phyloP scores from a whole-genome alignment of 2,888 invertebrate species.

The Coleophora deauratella region DNA sequence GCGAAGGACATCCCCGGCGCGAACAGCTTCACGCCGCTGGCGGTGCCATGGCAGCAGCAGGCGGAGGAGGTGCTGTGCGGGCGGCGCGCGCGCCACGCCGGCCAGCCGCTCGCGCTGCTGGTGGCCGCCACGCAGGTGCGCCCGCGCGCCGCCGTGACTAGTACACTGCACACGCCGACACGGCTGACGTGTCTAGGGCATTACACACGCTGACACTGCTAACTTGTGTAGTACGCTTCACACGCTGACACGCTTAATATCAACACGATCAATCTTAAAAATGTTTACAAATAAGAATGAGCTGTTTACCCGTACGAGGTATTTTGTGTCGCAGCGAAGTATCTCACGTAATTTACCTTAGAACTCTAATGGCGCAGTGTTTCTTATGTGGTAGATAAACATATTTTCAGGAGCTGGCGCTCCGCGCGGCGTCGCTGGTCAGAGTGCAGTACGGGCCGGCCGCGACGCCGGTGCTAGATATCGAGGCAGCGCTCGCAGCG shows the following conservation, averaged over 20 bases:
- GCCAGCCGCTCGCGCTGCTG: conserved; percentile 84
- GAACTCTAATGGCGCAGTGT: too few species aligned
- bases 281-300: not conserved
- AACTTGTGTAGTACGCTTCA: conserved; percentile 13
- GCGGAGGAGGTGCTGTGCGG: conserved; percentile 71
- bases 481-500: not conserved
- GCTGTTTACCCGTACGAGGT: not conserved
- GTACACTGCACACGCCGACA: conserved; percentile 40
- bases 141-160: conserved; percentile 62
- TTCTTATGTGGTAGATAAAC: too few species aligned
- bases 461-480: not conserved
- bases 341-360: too few species aligned
- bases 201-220: conserved; percentile 53
- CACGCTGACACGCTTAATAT: not conserved
- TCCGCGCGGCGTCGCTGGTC: not conserved
- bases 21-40: conserved; percentile 62
- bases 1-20: conserved; percentile 79
- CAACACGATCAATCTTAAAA: not conserved
- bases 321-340: not conserved
- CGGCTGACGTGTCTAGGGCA: conserved; percentile 72
- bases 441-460: not conserved
- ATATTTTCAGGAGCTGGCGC: too few species aligned
- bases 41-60: conserved; percentile 30
- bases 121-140: conserved; percentile 80
- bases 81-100: conserved; percentile 74